phyloP scores from a whole-genome alignment of 2,888 invertebrate species.

The Trachelus troglodyta region DNA sequence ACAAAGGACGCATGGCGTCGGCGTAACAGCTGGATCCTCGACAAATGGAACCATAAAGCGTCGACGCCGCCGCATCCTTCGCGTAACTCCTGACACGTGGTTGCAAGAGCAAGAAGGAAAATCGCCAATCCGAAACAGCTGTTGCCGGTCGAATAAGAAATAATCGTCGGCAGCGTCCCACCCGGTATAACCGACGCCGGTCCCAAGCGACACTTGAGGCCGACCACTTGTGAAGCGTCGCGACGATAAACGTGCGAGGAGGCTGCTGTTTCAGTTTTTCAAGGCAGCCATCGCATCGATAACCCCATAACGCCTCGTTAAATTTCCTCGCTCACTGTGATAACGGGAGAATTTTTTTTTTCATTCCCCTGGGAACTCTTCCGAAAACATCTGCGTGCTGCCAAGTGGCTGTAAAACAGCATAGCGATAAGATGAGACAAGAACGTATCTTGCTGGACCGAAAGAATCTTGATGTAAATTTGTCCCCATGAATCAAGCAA shows the following conservation, averaged over 20 bases:
- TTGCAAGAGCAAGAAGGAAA: neutral
- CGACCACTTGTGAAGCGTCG: neutral
- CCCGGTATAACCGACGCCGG: neutral
- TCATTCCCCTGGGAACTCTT: neutral
- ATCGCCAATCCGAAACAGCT: neutral
- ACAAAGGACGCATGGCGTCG: neutral
- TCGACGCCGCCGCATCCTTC: neutral
- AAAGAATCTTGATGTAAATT: neutral
- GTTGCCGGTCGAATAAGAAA: neutral
- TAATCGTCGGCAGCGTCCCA: neutral
- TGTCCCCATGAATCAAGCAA: neutral
- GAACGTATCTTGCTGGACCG: neutral
- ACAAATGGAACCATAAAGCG: neutral
- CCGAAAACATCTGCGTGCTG: neutral
- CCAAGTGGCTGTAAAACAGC: neutral
- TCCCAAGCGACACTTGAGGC: neutral
- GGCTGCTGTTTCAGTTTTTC: neutral
- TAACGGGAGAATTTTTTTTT: neutral
- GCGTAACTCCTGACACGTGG: neutral
- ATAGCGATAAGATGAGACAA: neutral
- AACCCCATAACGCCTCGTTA: neutral
- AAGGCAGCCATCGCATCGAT: neutral
- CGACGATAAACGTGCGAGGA: neutral
- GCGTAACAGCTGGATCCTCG: neutral
- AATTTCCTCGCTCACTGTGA: neutral